Evolutionary conservation across 2,113 vertebrate species (phyloP), one percentile per base, ranked within the genome.

Genomic region (Phaethornis superciliosus): DNA sequence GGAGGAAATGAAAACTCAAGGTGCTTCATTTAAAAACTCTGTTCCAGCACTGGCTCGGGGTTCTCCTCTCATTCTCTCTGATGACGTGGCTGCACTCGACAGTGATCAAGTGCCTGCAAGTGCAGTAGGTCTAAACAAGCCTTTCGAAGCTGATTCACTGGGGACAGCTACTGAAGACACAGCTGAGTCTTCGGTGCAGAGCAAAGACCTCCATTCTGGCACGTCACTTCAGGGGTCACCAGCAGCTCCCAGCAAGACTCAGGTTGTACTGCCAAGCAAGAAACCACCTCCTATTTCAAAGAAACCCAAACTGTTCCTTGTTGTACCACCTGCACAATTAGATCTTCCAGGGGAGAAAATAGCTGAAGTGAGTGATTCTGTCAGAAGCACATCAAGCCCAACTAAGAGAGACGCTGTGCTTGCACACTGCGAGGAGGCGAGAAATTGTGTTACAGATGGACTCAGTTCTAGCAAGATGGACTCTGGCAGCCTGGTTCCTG

Each of bases 281-380:
- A 99, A 98, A 85, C 99, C 99, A 16, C 99, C 99, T 83, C 98
- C 97, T 67, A 90, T 98, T 94, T 98, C 98, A 81, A 99, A 99
- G 98, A 99, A 99, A 94, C 99, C 99, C 97, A 99, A 98, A 97
- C 97, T 99, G 80, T 97, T 98, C 44, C 97, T 98, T 6, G 83
- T 97, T 91, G 97, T 98, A 84, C 97, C 98, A 88, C 97, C 97
- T 85, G 97, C 98, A 68, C 98, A 98, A 82, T 95, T 96, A 90
- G 97, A 98, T 95, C 92, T 91, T 85, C 52, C 95, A 49, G 97
- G 35, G 56, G 97, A 98, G 95, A 97, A 97, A 91, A 74, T 78
- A 81, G 96, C 96, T 94, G 92, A 96, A 92, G 95, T 68, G 95
- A 96, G 89, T 35, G 93, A 93, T 96, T 82, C 93, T 92, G 94